phyloP scores from a whole-genome alignment of 2,113 vertebrate species.

The Leucoraja erinaceus region DNA sequence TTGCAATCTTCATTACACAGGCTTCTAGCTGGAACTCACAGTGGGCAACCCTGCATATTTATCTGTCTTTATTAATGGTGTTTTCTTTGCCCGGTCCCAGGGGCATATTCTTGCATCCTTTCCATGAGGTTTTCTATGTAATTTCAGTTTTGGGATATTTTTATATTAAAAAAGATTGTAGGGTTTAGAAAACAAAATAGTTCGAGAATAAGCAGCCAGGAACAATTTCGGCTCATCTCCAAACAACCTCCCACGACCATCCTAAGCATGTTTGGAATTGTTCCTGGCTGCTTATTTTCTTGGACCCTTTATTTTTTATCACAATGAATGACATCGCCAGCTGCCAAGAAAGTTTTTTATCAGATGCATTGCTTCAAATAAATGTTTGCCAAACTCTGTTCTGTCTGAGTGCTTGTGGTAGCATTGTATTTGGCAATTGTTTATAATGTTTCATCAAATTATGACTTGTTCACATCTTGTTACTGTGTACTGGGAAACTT shows the following conservation, averaged over 20 bases:
- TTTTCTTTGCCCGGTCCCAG: conserved; percentile 9
- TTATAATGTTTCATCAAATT: too few relatives aligned
- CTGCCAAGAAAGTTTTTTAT: neutral
- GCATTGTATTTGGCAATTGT: too few relatives aligned
- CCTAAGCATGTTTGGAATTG: neutral
- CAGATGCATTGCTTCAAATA: neutral
- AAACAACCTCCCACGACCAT: too few relatives aligned
- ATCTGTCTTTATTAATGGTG: conserved; percentile 8
- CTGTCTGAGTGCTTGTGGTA: too few relatives aligned
- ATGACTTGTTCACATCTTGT: too few relatives aligned
- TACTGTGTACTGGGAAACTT: too few relatives aligned
- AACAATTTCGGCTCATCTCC: neutral
- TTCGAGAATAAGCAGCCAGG: too few relatives aligned
- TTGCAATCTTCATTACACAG: neutral
- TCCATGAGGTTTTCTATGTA: conserved; percentile 15
- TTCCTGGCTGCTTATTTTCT: neutral
- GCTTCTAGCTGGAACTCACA: neutral
- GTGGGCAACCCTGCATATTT: too few relatives aligned
- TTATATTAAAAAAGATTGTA: conserved; percentile 10
- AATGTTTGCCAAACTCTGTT: neutral
- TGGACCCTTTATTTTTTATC: neutral
- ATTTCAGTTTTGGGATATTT: conserved; percentile 25
- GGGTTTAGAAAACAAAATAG: conserved; percentile 11
- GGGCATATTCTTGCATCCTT: neutral
- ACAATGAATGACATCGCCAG: neutral